These are phyloP conservation scores for Subanguina moxae DNA, from an alignment of 1,140 invertebrate species.

Conservation along the genomic window DNA sequence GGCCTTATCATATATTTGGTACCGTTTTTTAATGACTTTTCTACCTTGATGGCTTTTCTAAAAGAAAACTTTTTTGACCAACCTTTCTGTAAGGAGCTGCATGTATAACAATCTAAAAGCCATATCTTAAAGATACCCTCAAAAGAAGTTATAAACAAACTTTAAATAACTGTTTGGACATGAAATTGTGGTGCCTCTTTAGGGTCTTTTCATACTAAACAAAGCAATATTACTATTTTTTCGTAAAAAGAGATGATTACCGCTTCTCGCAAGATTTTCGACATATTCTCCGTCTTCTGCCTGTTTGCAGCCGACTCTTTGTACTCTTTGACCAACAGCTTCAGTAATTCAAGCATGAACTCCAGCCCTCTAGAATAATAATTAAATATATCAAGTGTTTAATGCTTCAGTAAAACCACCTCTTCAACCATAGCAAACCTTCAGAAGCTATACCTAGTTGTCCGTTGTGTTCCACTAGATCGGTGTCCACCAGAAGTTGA, in stretches of 20 bases:
- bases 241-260: not conserved
- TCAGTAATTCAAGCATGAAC: constrained; percentile 44
- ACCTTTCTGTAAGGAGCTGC: constrained; percentile 42
- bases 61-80: too few relatives aligned
- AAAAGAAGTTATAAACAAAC: constrained; percentile 17
- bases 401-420: constrained; percentile 18
- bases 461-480: constrained; percentile 35
- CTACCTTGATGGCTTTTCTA: too few relatives aligned
- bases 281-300: constrained; percentile 30
- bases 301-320: not conserved
- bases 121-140: not conserved
- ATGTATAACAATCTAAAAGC: constrained; percentile 36
- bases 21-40: too few relatives aligned
- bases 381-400: not conserved
- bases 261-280: constrained; percentile 19
- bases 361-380: constrained; percentile 35
- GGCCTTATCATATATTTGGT: too few relatives aligned
- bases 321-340: constrained; percentile 38
- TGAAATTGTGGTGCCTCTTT: constrained; percentile 45
- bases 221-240: too few relatives aligned
- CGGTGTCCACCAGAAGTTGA: constrained; percentile 39
- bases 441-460: constrained; percentile 41
- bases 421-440: constrained; percentile 45
- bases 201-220: constrained; percentile 38
- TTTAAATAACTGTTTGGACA: constrained; percentile 47